Evolutionary conservation across 1,140 invertebrate species (phyloP), one percentile per base, ranked within the genome.

Genomic region (Leptopilina clavipes): DNA sequence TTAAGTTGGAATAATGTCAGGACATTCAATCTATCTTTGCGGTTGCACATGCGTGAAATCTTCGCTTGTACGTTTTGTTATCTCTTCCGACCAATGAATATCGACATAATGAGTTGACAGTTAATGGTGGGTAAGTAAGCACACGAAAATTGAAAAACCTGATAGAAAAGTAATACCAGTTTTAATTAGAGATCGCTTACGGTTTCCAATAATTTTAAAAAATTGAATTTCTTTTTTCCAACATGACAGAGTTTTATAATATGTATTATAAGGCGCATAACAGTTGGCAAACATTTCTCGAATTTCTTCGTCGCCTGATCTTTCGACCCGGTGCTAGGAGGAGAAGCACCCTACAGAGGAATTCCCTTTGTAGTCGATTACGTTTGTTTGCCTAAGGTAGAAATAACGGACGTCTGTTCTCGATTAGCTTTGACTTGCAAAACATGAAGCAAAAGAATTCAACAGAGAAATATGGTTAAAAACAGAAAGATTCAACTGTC

Each of bases 11-110:
- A 73, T 48, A 52, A 52, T 79, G 79, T 71, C 74, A 48, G 71
- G 73, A 86, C 80, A 84, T 85, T 86, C 83, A 86, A 86, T 86
- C 81, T 76, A 45, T 40, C 75, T 10, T 14, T 37, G 31, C 44
- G 76, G 78, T 77, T 80, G 81, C 86, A 87, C 86, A 82, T 84
- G 85, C 86, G 83, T 86, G 79, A 86, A 86, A 86, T 87, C 82
- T 76, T 44, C 73, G 84, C 77, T 85, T 79, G 82, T 86, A 74
- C 79, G 81, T 83, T 83, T 83, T 82, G 81, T 84, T 83, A 84
- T 84, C 83, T 80, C 78, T 75, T 77, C 59, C 79, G 48, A 79
- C 76, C 77, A 81, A 79, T 31, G 22, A 65, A 31, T 25, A 65
- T 65, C 25, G 75, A 75, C 19, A 44, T 48, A 71, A 65, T 31